Evolutionary conservation across 2,113 vertebrate species (phyloP).

Genomic region (Aldabrachelys gigantea): DNA sequence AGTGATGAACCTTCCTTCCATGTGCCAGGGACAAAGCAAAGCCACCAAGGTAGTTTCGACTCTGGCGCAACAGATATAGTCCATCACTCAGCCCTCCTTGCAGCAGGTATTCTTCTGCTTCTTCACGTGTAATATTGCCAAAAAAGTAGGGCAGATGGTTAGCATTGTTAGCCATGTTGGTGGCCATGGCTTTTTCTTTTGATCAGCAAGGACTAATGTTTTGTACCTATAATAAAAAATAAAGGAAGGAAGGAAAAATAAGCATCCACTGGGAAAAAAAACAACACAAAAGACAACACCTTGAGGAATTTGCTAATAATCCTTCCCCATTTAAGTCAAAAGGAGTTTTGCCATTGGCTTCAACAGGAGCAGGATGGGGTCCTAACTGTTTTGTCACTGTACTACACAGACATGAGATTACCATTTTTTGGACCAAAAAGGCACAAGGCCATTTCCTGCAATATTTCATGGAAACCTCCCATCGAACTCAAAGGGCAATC

Average conservation of each 20-base stretch:
- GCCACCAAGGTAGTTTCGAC: slow-evolving; percentile 93
- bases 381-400: not conserved
- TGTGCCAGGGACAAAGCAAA: slow-evolving; percentile 89
- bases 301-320: not conserved
- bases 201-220: not conserved
- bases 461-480: not conserved
- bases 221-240: not conserved
- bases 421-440: not conserved
- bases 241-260: not conserved
- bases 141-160: slow-evolving; percentile 90
- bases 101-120: slow-evolving; percentile 89
- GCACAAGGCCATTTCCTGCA: not conserved
- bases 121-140: slow-evolving; percentile 96
- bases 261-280: not conserved
- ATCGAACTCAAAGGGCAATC: not conserved
- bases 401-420: not conserved
- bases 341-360: not conserved
- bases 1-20: slow-evolving; percentile 87
- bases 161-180: slow-evolving; percentile 76
- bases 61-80: slow-evolving; percentile 91
- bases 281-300: not conserved
- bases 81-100: slow-evolving; percentile 86
- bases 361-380: not conserved
- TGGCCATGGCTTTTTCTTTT: slow-evolving; percentile 51
- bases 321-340: not conserved